Base-by-base conservation (phyloP, 2,113 vertebrate species). In the Podarcis cretensis region DNA sequence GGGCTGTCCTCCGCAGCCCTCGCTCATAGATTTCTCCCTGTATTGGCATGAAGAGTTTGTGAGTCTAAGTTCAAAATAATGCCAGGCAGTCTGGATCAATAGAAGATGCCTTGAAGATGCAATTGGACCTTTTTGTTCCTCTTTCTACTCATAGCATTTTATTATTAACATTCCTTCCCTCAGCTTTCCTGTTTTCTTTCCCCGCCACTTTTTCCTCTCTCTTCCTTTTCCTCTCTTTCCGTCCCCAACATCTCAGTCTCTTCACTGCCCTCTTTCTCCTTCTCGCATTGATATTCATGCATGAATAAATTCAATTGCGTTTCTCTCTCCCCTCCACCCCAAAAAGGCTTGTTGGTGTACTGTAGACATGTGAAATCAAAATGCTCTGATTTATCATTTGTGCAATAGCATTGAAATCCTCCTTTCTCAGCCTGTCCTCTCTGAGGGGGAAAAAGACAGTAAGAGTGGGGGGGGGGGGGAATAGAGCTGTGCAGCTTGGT, bases 261-360 rank as follows among this genome's bases (percentile, higher is more conserved):
- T 77, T 57, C 59, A 54, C 59, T 68, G 32, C 65, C 57, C 79
- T 90, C 86, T 88, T 81, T 83, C 88, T 91, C 92, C 76, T 89
- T 89, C 93, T 93, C 92, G 92, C 94, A 86, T 95, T 96, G 93
- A 94, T 93, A 96, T 96, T 95, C 93, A 95, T 93, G 92, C 92
- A 92, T 90, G 93, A 95, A 96, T 95, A 96, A 95, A 94, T 96
- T 96, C 93, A 95, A 92, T 96, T 92, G 93, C 94, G 91, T 95
- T 95, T 95, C 90, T 69, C 43, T 32, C 92, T 6, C 74, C 57
- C 86, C 86, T 76, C 93, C 95, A 71, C 90, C 93, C 92, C 93
- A 85, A 94, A 95, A 94, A 93, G 93, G 89, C 87, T 95, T 95
- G 93, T 95, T 96, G 92, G 93, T 93, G 92, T 95, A 95, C 93